These are phyloP conservation scores for Mactra quadrangularis DNA, from an alignment of 1,140 invertebrate species.

Conservation along the genomic window DNA sequence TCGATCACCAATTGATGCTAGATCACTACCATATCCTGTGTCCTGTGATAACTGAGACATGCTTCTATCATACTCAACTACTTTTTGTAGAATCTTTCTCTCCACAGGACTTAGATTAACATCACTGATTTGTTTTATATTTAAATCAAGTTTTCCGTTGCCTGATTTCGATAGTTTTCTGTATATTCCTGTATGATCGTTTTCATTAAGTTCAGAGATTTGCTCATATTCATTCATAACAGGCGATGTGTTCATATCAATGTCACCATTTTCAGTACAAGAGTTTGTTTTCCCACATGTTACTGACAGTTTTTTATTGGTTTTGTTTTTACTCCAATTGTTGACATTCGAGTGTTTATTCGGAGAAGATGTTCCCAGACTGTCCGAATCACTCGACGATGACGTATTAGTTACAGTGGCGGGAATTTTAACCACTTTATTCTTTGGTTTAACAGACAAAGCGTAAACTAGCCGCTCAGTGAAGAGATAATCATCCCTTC, in stretches of 20 bases:
- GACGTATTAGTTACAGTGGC: not conserved
- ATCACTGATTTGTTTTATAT: constrained; percentile 15
- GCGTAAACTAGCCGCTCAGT: constrained; percentile 72
- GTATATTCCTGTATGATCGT: not conserved
- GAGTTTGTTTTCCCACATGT: not conserved
- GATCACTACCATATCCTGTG: constrained; percentile 59
- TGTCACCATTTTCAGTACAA: not conserved
- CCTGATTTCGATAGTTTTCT: not conserved
- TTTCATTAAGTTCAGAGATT: not conserved
- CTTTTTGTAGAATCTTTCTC: constrained; percentile 33
- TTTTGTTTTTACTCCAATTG: not conserved
- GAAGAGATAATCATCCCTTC: constrained; percentile 73
- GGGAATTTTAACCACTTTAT: constrained; percentile 13
- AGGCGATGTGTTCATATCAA: not conserved
- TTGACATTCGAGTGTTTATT: not conserved
- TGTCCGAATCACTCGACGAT: too few species aligned
- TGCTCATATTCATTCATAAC: not conserved
- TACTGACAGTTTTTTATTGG: not conserved
- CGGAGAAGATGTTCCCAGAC: not conserved
- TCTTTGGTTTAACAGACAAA: constrained; percentile 42
- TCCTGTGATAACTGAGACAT: constrained; percentile 35
- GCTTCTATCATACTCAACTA: constrained; percentile 43
- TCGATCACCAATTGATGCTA: not conserved
- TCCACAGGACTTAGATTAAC: constrained; percentile 16
- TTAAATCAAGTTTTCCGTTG: constrained; percentile 25